phyloP scores from a whole-genome alignment of 2,888 invertebrate genomes.

The Euplexia lucipara region DNA sequence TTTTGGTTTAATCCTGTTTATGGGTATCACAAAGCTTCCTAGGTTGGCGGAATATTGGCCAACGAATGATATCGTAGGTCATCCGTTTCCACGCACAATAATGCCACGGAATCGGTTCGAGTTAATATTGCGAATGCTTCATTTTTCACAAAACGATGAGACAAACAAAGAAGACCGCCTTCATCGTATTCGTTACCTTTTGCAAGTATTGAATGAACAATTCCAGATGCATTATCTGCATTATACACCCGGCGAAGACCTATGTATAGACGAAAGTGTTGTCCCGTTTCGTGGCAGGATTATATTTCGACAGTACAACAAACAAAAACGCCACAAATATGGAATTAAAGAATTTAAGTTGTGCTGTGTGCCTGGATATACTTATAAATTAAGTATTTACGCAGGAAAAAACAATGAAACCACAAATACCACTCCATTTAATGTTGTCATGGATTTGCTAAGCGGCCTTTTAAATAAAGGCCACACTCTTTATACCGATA shows the following conservation, averaged over 20 bases:
- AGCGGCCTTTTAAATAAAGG: conserved; percentile 1
- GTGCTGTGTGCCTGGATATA: background rate
- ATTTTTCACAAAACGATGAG: conserved; percentile 11
- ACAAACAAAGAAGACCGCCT: conserved; percentile 1
- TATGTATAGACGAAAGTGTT: too few species aligned
- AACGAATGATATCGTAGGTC: conserved; percentile 5
- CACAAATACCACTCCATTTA: background rate
- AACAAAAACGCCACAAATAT: too few species aligned
- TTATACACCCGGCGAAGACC: too few species aligned
- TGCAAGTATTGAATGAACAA: conserved; percentile 2
- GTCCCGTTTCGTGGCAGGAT: too few species aligned
- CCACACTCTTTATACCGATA: too few species aligned
- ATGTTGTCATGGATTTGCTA: background rate
- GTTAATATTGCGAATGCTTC: background rate
- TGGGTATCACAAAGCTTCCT: background rate
- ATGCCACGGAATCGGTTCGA: conserved; percentile 7
- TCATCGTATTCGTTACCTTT: background rate
- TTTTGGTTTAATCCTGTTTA: background rate
- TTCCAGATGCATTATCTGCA: too few species aligned
- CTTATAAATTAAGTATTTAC: background rate
- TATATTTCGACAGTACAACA: too few species aligned
- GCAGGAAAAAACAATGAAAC: background rate
- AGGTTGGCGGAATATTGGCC: conserved; percentile 10
- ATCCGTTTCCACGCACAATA: conserved; percentile 7
- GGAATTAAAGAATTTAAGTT: background rate